Base-by-base conservation (phyloP, 2,113 vertebrate genomes). In the Alaudala cheleensis region DNA sequence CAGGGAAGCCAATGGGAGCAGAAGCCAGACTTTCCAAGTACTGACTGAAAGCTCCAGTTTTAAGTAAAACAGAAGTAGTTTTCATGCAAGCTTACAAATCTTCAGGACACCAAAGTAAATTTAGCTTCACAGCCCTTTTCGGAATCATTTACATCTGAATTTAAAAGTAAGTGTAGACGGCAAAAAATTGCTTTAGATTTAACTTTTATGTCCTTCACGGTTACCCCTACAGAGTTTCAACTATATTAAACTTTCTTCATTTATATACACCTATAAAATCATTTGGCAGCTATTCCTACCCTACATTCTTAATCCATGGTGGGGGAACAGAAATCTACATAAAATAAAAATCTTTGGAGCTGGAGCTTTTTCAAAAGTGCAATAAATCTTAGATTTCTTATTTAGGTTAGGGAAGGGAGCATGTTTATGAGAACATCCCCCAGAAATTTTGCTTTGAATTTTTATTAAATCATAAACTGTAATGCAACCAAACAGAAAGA, bases 51-150 rank as follows among this genome's bases (percentile, higher is more conserved):
- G 84, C 49, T 61, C 70, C 13, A 2, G 61, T 66, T 96, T 93
- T 80, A 90, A 92, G 81, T 83, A 58, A 92, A 90, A 86, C 74
- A 95, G n/a, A 87, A 93, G 72, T 67, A 71, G 77, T 84, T 90
- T 92, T 93, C 93, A 90, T 67, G 57, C 69, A 93, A 76, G 79
- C 87, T 86, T 78, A 84, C 39, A 49, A 76, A 62, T 83, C 92
- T 95, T 90, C 56, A 31, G 77, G 72, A 86, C 82, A 88, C 78
- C 71, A 14, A 53, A 93, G 50, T 90, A 90, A 92, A 86, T 88
- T 81, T 86, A 96, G 65, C 49, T 81, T 92, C 61, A 60, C 51
- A 58, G 70, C 58, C 69, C 72, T 90, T 92, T 88, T 57, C 69
- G 71, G 79, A 78, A 39, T 45, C 77, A 84, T 51, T 80, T 69